Evolutionary conservation across 2,797 vertebrate species (phyloP), one percentile per base, ranked within the genome.

Genomic region (Tiaroga cobitis): DNA sequence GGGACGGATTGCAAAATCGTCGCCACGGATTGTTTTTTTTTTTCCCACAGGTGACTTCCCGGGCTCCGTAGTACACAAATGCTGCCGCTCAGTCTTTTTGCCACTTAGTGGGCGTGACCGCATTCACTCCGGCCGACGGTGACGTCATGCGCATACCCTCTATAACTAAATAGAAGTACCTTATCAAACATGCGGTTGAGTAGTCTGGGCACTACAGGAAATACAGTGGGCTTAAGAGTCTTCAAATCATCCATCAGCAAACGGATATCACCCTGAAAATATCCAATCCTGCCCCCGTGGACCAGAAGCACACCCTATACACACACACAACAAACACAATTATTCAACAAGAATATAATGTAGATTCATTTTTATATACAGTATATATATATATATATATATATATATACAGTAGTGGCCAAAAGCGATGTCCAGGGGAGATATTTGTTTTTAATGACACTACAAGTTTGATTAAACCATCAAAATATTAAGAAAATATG

Each of bases 181-280:
- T 96, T 97, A 88, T 99, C 98, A 90, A 98, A 99, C 97, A 99
- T 99, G 83, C 98, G 96, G 92, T 99, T 99, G 88, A 99, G 93
- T 46, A 99, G 93, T 43, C 98, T 96, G 0, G 98, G 98, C 51
- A 99, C 98, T 39, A 99, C 97, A 2, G 98, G 98, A 82, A 99
- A 99, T 56, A 99, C 24, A 0, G 98, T 99, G 21, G 98, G 98
- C 76, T 95, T 95, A 85, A 99, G 95, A 0, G 90, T 91, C 94
- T 99, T 98, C 88, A 99, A 93, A 89, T 99, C 98, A 81, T 99
- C 98, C 98, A 99, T 99, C 85, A 99, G 93, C 41, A 97, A 94
- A 73, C 97, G 95, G 89, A 99, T 99, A 89, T 99, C 98, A 37
- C 98, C 98, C 93, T 99, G 98, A 92, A 99, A 99, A 93, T 96